These are phyloP conservation scores for Cheumatopsyche charites DNA, from an alignment of 1,140 invertebrate species.

Conservation along the genomic window DNA sequence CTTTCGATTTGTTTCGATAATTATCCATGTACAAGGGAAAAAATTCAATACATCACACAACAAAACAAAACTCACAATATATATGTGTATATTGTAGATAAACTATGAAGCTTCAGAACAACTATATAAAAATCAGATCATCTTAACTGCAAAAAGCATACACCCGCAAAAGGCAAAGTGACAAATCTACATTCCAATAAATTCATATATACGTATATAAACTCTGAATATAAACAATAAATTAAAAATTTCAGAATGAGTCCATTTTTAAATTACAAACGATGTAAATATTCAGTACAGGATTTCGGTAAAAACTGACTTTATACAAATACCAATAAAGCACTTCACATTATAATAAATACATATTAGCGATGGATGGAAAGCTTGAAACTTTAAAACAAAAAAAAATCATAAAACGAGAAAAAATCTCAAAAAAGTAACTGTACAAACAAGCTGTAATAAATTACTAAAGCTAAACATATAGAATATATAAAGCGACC, in stretches of 20 bases:
- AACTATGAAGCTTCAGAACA: slow-evolving; percentile 47
- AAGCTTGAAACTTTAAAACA: slow-evolving; percentile 17
- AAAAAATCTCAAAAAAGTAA: slow-evolving; percentile 46
- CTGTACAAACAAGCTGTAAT: slow-evolving; percentile 42
- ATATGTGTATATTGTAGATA: too few species aligned
- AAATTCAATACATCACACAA: slow-evolving; percentile 46
- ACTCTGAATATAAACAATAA: slow-evolving; percentile 51
- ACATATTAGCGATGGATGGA: slow-evolving; percentile 44
- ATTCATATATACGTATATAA: too few species aligned
- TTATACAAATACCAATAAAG: slow-evolving; percentile 50
- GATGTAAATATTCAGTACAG: slow-evolving; percentile 49
- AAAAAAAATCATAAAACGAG: slow-evolving; percentile 28
- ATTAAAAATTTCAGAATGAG: slow-evolving; percentile 52
- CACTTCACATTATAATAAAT: slow-evolving; percentile 45
- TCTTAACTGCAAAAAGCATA: slow-evolving; percentile 47
- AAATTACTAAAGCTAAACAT: slow-evolving; percentile 53
- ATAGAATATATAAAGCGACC: slow-evolving; percentile 51
- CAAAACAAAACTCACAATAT: slow-evolving; percentile 39
- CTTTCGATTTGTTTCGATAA: slow-evolving; percentile 44
- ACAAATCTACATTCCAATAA: slow-evolving; percentile 39
- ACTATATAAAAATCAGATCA: slow-evolving; percentile 49
- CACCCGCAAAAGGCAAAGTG: slow-evolving; percentile 43
- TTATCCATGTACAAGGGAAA: slow-evolving; percentile 32
- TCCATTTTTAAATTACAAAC: slow-evolving; percentile 28
- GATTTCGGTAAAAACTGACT: slow-evolving; percentile 51